Base-by-base conservation (phyloP, 2,888 invertebrate genomes). In the Rhamnusium bicolor region DNA sequence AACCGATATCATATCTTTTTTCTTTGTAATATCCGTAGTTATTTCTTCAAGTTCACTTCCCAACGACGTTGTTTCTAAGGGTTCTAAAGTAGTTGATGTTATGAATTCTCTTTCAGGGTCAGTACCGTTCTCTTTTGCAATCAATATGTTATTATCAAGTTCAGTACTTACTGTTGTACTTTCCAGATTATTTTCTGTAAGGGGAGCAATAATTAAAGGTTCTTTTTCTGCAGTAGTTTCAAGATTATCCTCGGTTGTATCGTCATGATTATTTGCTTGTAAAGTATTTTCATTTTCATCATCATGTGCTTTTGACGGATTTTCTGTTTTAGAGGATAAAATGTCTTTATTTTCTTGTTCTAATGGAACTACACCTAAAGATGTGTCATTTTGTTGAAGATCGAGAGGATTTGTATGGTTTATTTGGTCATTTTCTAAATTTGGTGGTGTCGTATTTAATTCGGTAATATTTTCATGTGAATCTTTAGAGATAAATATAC, bases 371-470 rank as follows among this genome's bases (percentile, higher is more conserved):
- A 85, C 81, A 24, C 74, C 74, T 6, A 84, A 73, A 8, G 12
- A 40, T 14, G 40, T 40, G n/a, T 40, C 40, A 10, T 84, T 73
- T 84, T 79, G 29, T 82, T 80, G 40, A 5, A n/a, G 12, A 72
- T 90, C 90, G 54, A 87, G 85, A 1, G 90, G 90, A 85, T 91
- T 91, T 6, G 89, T 89, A 46, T 84, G 85, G 74, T 90, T 87
- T 77, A 89, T 87, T 81, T 90, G 89, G 79, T 91, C 90, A 74
- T 90, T 88, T 79, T 90, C 90, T 61, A 90, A 82, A 68, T 89
- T 86, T 5, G 90, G 90, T 0, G 88, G 86, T 40, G 85, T 85
- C 8, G 84, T 79, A 61, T 74, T 79, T 58, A 47, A 71, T 19
- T 84, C 81, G 24, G 84, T 84, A 24, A 85, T 84, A 12, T 81